These are phyloP conservation scores for Brachionus sp. DNA, from an alignment of 1,140 invertebrate species.

Conservation along the genomic window DNA sequence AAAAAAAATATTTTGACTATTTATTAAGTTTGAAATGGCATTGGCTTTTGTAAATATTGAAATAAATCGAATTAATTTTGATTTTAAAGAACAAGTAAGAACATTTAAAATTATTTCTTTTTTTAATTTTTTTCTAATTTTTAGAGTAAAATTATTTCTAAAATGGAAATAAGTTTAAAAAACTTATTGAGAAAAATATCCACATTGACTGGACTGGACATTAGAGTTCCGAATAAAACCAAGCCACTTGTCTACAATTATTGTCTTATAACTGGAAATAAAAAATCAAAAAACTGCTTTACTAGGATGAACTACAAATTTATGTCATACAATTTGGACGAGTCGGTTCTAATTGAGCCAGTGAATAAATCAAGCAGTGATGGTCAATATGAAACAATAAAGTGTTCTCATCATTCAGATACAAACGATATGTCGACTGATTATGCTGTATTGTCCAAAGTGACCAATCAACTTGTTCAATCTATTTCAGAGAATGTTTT, in stretches of 20 bases:
- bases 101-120: neutral
- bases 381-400: neutral
- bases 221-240: neutral
- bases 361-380: neutral
- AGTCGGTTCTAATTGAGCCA: neutral
- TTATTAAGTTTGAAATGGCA: neutral
- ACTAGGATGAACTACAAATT: neutral
- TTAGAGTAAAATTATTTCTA: neutral
- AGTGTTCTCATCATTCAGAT: too few species aligned
- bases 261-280: neutral
- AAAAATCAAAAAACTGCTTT: neutral
- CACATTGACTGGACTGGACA: neutral
- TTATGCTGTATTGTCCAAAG: neutral
- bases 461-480: neutral
- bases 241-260: neutral
- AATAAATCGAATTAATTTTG: neutral
- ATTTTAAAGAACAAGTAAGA: neutral
- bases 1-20: neutral
- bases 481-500: neutral
- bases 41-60: slow-evolving; percentile 18
- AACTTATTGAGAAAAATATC: slow-evolving; percentile 4
- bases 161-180: slow-evolving; percentile 15
- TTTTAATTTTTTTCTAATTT: neutral
- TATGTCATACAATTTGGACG: slow-evolving; percentile 2
- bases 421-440: neutral